Conservation (phyloP, 2,113 vertebrate genomes). For the Nyctibius bracteatus region DNA sequence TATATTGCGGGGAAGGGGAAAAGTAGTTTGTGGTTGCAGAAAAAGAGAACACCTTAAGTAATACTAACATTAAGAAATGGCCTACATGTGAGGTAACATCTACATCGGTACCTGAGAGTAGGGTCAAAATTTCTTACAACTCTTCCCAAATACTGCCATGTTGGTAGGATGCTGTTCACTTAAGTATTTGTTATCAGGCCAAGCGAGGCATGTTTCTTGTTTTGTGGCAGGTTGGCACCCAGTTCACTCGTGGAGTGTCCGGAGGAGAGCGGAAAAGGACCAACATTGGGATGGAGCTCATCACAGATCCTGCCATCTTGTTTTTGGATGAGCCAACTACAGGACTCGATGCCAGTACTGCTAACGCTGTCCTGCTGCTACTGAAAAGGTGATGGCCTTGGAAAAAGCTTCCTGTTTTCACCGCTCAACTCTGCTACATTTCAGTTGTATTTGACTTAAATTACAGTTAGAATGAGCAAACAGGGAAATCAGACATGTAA, state of each 20-base stretch:
- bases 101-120: not conserved
- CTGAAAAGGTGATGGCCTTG: slow-evolving; percentile 80
- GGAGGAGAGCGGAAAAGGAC: slow-evolving; percentile 95
- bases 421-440: not conserved
- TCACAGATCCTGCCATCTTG: slow-evolving; percentile 86
- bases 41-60: not conserved
- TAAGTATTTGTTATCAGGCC: not conserved
- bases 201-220: not conserved
- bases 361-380: slow-evolving; percentile 87
- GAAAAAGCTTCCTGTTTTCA: not conserved
- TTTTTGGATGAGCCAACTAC: slow-evolving; percentile 97
- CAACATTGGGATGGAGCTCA: slow-evolving; percentile 94
- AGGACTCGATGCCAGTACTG: slow-evolving; percentile 91
- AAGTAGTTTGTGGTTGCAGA: not conserved
- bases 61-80: not conserved
- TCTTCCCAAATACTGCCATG: not conserved
- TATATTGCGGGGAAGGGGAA: not conserved
- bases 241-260: slow-evolving; percentile 86
- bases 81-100: not conserved
- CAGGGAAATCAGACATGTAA: not conserved
- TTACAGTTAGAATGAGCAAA: not conserved
- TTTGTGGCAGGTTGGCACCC: slow-evolving; percentile 86
- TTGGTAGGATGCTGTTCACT: not conserved
- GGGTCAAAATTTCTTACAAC: not conserved
- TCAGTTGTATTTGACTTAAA: not conserved